A percentile compares a stretch with the other conserved stretches of the same genome.
These are phyloP conservation scores for Enoplolaimus lenunculus DNA, from an alignment of 2,888 invertebrate species.

Conservation along the genomic window DNA sequence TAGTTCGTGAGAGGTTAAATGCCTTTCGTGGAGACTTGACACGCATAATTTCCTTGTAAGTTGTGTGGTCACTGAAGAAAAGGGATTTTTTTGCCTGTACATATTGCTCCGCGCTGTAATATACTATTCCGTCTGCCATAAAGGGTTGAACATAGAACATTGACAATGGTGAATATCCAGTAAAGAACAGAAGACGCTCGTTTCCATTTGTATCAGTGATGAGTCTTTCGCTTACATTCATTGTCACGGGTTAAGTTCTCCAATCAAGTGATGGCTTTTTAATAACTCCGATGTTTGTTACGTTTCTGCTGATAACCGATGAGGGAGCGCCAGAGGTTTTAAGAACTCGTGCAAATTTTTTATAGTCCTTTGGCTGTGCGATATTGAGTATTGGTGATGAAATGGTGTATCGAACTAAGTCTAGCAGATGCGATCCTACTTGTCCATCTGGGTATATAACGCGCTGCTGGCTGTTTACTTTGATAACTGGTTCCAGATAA, in stretches of 20 bases:
- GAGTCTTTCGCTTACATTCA: not conserved
- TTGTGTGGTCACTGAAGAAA: not conserved
- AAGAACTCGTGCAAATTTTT: not conserved
- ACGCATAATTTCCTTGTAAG: not conserved
- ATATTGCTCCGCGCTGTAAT: not conserved
- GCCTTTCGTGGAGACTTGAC: not conserved
- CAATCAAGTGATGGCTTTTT: no score
- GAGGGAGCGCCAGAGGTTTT: not conserved
- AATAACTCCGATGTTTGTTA: not conserved
- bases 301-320: not conserved
- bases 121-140: not conserved
- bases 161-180: not conserved
- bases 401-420: not conserved
- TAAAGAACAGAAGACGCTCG: not conserved
- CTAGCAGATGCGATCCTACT: not conserved
- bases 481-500: not conserved
- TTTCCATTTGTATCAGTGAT: not conserved
- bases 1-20: not conserved
- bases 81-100: not conserved
- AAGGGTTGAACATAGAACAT: not conserved
- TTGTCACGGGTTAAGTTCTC: no score
- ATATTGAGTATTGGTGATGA: not conserved
- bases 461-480: constrained; percentile 3
- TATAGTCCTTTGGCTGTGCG: not conserved
- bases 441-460: constrained; percentile 3